A percentile compares a stretch with the other conserved stretches of the same genome.
phyloP scores from a whole-genome alignment of 1,140 invertebrate genomes.

The Hypothenemus hampei region DNA sequence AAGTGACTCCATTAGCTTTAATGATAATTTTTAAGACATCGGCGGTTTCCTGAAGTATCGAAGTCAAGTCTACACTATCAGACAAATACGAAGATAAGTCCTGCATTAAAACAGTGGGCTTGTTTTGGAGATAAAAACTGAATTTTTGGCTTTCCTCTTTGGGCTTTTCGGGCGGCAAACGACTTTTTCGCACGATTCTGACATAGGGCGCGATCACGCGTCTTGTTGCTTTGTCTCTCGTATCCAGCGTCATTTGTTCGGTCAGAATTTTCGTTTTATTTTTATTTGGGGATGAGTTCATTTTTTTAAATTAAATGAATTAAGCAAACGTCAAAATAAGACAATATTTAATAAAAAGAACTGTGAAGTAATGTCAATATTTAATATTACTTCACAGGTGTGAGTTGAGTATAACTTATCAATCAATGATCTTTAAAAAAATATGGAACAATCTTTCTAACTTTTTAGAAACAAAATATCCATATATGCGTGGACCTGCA shows the following conservation, averaged over 20 bases:
- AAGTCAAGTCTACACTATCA: constrained; percentile 50
- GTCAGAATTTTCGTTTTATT: constrained; percentile 17
- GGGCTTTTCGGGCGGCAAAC: constrained; percentile 29
- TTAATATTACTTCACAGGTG: too few relatives aligned
- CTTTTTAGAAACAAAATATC: too few relatives aligned
- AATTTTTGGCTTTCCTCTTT: constrained; percentile 38
- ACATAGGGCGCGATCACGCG: constrained; percentile 53
- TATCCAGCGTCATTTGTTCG: constrained; percentile 21
- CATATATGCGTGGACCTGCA: too few relatives aligned
- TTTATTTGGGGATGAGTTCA: background rate
- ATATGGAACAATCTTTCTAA: too few relatives aligned
- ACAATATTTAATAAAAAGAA: too few relatives aligned
- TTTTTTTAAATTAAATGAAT: too few relatives aligned
- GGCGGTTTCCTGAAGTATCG: constrained; percentile 51
- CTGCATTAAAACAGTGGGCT: constrained; percentile 40
- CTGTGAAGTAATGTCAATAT: too few relatives aligned
- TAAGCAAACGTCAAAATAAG: too few relatives aligned
- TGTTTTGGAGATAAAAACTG: constrained; percentile 40
- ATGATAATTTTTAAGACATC: constrained; percentile 51
- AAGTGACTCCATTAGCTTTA: constrained; percentile 44
- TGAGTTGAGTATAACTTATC: too few relatives aligned
- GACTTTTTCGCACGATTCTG: constrained; percentile 47
- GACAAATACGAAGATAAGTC: constrained; percentile 45
- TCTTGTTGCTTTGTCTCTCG: constrained; percentile 44
- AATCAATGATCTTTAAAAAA: too few relatives aligned